These are phyloP conservation scores for Pseudachorutes palmiensis DNA, from an alignment of 1,140 invertebrate genomes.

Conservation along the genomic window DNA sequence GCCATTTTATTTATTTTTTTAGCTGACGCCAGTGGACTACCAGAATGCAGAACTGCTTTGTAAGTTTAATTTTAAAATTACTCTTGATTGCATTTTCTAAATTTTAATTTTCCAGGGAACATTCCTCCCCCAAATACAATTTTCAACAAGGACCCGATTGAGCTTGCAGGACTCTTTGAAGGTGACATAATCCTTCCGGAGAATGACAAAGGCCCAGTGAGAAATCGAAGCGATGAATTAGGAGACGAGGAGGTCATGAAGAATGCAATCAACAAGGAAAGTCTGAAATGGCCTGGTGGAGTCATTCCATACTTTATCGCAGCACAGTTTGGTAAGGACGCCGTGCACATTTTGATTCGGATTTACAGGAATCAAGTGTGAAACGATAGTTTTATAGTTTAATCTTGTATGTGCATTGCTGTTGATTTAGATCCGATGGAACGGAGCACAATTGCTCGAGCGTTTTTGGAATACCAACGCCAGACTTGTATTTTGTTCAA, in stretches of 20 bases:
- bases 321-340: conserved; percentile 38
- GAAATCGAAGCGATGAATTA: neutral
- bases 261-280: conserved; percentile 30
- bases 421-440: conserved; percentile 36
- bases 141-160: conserved; percentile 39
- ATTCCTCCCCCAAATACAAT: conserved; percentile 6
- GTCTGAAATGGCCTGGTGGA: conserved; percentile 37
- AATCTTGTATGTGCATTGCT: neutral
- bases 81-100: neutral
- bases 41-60: conserved; percentile 38
- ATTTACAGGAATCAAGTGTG: too few species aligned
- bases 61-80: conserved; percentile 24
- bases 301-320: conserved; percentile 44
- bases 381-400: too few species aligned
- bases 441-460: conserved; percentile 40
- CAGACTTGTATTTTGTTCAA: conserved; percentile 45
- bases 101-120: conserved; percentile 1
- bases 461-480: conserved; percentile 40
- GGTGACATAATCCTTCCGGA: conserved; percentile 40
- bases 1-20: neutral
- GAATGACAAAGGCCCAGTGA: neutral
- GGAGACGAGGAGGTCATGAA: neutral
- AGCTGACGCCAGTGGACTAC: conserved; percentile 40
- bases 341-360: too few species aligned
- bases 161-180: conserved; percentile 42